These are phyloP conservation scores for Lathamus discolor DNA, from an alignment of 2,113 vertebrate genomes.

Conservation along the genomic window DNA sequence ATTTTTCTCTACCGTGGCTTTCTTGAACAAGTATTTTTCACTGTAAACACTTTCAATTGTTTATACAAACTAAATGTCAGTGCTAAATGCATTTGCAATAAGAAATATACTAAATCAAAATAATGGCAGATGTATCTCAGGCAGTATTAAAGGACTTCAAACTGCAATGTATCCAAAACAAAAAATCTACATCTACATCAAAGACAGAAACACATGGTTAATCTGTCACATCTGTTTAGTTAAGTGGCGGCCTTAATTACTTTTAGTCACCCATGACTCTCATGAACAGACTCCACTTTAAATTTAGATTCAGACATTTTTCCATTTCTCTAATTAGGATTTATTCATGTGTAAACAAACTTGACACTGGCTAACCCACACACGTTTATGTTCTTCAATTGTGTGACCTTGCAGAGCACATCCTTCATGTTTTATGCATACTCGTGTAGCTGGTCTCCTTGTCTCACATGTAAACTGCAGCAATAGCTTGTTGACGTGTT, in stretches of 20 bases:
- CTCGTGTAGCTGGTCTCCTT: neutral
- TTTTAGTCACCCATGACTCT: neutral
- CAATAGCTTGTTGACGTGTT: neutral
- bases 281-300: neutral
- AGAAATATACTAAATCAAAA: conserved; percentile 51
- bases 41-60: conserved; percentile 49
- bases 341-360: neutral
- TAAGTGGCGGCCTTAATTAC: neutral
- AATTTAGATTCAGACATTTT: neutral
- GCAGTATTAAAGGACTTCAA: neutral
- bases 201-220: neutral
- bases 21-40: conserved; percentile 12
- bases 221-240: conserved; percentile 9
- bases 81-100: conserved; percentile 42
- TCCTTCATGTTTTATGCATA: neutral
- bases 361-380: neutral
- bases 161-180: neutral
- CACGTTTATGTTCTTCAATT: neutral
- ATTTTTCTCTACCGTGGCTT: neutral
- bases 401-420: neutral
- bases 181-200: neutral
- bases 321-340: conserved; percentile 2
- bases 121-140: conserved; percentile 24
- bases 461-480: neutral
- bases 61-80: conserved; percentile 61